phyloP scores from a whole-genome alignment of 2,797 vertebrate genomes.

The Molossus alvarezi region DNA sequence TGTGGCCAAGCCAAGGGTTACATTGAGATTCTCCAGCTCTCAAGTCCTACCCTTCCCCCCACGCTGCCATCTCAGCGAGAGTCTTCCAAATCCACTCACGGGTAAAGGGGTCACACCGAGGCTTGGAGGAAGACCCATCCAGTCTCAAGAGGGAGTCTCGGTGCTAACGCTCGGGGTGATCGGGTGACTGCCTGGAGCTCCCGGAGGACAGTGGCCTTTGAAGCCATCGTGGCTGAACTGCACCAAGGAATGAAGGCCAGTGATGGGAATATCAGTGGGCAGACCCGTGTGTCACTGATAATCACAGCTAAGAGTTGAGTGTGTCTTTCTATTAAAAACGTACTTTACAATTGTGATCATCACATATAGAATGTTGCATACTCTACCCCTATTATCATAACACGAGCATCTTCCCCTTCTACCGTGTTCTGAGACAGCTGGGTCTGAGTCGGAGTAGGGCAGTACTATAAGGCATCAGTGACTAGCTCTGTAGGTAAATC shows the following conservation, averaged over 20 bases:
- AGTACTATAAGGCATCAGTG: background rate
- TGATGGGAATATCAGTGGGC: background rate
- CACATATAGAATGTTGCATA: background rate
- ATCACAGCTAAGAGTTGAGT: background rate
- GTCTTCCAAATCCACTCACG: background rate
- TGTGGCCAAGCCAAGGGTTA: background rate
- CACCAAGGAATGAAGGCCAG: background rate
- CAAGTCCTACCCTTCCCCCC: background rate
- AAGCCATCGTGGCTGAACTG: background rate
- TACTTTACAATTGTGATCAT: background rate
- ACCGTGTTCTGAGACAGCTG: background rate
- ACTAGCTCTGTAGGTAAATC: background rate
- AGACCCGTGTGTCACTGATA: accelerated
- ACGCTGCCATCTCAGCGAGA: background rate
- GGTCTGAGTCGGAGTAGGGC: background rate
- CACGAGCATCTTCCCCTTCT: background rate
- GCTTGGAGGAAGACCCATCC: background rate
- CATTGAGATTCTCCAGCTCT: background rate
- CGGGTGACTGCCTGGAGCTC: no score
- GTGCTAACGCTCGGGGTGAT: accelerated
- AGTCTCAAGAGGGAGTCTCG: background rate
- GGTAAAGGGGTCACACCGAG: background rate
- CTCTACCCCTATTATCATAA: background rate
- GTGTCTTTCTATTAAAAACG: background rate
- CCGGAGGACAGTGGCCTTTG: background rate